Conservation (phyloP, 2,113 vertebrate species). For the Porphyrio hochstetteri region DNA sequence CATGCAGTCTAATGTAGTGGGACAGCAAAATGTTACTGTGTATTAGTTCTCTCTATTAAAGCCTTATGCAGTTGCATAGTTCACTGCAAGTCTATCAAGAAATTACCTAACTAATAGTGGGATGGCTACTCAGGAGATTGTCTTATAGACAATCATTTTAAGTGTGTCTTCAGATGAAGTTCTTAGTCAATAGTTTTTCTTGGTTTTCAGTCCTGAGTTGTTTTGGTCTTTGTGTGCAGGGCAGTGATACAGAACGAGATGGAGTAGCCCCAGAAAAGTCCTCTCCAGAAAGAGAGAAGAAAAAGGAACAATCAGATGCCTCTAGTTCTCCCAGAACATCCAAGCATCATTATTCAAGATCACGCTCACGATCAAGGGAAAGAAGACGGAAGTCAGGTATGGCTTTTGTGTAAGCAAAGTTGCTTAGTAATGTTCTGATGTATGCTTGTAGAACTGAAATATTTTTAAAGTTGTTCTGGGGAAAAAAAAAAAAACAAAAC, state of each 20-base stretch:
- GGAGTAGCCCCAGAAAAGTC: constrained; percentile 78
- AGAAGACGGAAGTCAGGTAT: constrained; percentile 88
- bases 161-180: neutral
- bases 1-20: neutral
- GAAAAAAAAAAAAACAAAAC: neutral
- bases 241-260: constrained; percentile 86
- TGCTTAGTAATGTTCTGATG: neutral
- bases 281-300: constrained; percentile 84
- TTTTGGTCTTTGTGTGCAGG: constrained; percentile 68
- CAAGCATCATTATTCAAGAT: constrained; percentile 92
- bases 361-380: constrained; percentile 88
- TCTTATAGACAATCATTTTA: neutral
- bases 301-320: constrained; percentile 85
- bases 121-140: neutral
- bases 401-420: neutral
- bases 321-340: constrained; percentile 88
- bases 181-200: neutral
- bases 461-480: neutral
- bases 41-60: neutral
- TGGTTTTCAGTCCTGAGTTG: neutral
- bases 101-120: neutral
- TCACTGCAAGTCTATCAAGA: neutral
- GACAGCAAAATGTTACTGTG: neutral
- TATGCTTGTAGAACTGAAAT: neutral
- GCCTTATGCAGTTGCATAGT: neutral